phyloP scores from a whole-genome alignment of 2,113 vertebrate species.

The Melanotaenia duboulayi region DNA sequence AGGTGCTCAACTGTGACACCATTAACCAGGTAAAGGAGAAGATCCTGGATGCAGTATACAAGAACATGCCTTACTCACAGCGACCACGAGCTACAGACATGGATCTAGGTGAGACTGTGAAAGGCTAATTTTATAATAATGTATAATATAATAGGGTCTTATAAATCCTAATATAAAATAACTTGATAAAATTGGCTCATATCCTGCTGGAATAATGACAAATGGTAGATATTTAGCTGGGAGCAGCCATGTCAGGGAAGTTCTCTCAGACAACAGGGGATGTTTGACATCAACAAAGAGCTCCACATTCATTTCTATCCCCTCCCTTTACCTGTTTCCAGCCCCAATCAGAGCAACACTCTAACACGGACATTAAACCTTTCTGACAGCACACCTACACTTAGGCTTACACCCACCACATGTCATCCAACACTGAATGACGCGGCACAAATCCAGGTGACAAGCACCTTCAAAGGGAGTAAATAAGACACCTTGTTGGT shows the following conservation, averaged over 20 bases:
- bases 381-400: conserved; percentile 67
- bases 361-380: conserved; percentile 57
- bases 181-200: background rate
- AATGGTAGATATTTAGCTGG: background rate
- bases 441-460: conserved; percentile 61
- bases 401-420: conserved; percentile 58
- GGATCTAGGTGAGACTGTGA: conserved; percentile 86
- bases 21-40: conserved; percentile 96
- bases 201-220: conserved; percentile 24
- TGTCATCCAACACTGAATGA: conserved; percentile 58
- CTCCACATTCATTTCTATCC: conserved; percentile 14
- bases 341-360: conserved; percentile 35
- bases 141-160: too few species aligned
- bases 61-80: conserved; percentile 93
- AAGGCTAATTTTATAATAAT: background rate
- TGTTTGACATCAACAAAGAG: conserved; percentile 33
- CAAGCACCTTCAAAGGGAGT: conserved; percentile 51
- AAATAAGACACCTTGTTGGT: conserved; percentile 45
- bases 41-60: conserved; percentile 93
- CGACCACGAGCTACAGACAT: conserved; percentile 90
- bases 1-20: conserved; percentile 95
- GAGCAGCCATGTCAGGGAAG: background rate
- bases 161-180: background rate
- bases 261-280: conserved; percentile 7
- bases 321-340: conserved; percentile 46